Evolutionary conservation across 2,888 invertebrate species (phyloP), one percentile per base, ranked within the genome.

Genomic region (Orthosia gothica): DNA sequence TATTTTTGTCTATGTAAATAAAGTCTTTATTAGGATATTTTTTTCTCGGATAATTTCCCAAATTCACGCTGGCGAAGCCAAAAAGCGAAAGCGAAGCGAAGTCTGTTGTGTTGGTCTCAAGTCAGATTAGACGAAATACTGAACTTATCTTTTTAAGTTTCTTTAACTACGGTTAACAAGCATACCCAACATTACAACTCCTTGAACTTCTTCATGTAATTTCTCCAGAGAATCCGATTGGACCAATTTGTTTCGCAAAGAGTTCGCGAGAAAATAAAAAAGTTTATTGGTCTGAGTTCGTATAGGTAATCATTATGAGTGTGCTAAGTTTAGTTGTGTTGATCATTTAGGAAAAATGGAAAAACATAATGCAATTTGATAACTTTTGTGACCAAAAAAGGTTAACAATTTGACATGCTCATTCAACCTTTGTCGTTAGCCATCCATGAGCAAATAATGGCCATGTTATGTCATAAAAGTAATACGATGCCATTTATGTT

Each of bases 201-300:
- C 57, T 75, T 59, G 54, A 49, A 70, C 78, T 73, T 80, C 13
- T 20, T 81, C 66, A 63, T 75, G 79, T 82, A 71, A 84, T 88
- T 87, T 86, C 83, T 87, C 79, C 49, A 69, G 82, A 84, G 83
- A 66, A 76, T 83, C 72, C 64, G 72, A 64, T 69, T 54, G 55
- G 57, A 66, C 68, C 74, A 75, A 76, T 79, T 79, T 65, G 40
- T 81, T 78, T 65, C 26, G 59, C 13, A 40, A 66, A 61, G 13
- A 70, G n/a, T 80, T 79, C 11, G 49, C 23, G 20, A 13, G 26
- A 71, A 67, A 59, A 72, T 62, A 81, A 67, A n/a, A n/a, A 78
- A 82, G 68, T 69, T 63, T 63, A 67, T 77, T 68, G 32, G 58
- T 54, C 69, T 49, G 54, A 32, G 32, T 5, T 40, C 40, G 40